Percentiles rank a stretch among this genome's conserved stretches.
phyloP scores from a whole-genome alignment of 2,797 vertebrate genomes.

The Channa striata region DNA sequence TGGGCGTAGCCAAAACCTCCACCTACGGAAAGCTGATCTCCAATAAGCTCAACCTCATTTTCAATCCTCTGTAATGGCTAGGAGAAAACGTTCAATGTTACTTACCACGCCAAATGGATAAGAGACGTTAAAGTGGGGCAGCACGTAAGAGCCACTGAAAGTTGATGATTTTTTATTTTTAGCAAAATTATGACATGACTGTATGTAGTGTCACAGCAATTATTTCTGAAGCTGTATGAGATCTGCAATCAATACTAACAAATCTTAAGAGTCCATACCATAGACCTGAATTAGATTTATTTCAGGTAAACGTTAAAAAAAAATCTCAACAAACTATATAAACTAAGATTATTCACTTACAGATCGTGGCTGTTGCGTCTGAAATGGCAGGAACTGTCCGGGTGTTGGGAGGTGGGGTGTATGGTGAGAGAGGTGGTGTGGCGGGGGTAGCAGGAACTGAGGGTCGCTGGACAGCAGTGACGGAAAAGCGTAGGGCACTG shows the following conservation, averaged over 20 bases:
- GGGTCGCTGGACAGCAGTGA: conserved; percentile 95
- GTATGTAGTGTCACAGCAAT: too few species aligned
- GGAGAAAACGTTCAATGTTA: background rate
- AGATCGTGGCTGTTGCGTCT: conserved; percentile 95
- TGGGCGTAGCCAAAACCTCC: conserved; percentile 93
- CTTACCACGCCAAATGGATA: background rate
- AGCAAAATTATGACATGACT: background rate
- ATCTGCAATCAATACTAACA: too few species aligned
- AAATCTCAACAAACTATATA: background rate
- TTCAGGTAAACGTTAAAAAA: too few species aligned
- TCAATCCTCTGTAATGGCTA: conserved; percentile 97
- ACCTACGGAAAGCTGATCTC: conserved; percentile 94
- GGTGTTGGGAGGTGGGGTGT: conserved; percentile 92
- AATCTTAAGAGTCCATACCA: too few species aligned
- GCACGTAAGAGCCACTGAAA: background rate
- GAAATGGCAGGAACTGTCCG: conserved; percentile 95
- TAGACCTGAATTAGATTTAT: too few species aligned
- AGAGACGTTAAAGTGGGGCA: background rate
- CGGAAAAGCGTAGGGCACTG: conserved; percentile 94
- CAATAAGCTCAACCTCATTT: conserved; percentile 95
- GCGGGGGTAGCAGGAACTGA: conserved; percentile 93
- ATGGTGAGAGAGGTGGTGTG: conserved; percentile 92
- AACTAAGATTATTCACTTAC: conserved; percentile 76
- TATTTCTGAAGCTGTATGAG: too few species aligned
- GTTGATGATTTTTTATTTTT: background rate